phyloP scores from a whole-genome alignment of 2,797 vertebrate species.

The Hafferia zeledoni region DNA sequence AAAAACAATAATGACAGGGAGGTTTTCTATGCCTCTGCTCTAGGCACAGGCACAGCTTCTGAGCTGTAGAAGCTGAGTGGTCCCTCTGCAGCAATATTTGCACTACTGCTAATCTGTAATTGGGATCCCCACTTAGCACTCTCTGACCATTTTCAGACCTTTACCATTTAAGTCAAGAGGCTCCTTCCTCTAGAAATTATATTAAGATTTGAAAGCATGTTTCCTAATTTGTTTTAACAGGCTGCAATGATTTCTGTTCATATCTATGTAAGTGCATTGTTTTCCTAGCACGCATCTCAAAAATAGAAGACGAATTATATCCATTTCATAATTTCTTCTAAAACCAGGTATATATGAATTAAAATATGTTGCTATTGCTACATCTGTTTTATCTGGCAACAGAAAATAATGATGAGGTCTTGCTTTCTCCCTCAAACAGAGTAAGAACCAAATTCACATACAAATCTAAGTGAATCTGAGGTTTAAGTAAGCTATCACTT shows the following conservation, averaged over 20 bases:
- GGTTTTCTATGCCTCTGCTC: not conserved
- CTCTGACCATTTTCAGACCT: slow-evolving; percentile 66
- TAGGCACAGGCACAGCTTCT: slow-evolving; percentile 12
- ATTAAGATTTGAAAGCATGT: slow-evolving; percentile 46
- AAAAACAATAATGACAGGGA: slow-evolving; percentile 47
- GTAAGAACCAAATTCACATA: not conserved
- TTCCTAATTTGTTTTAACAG: slow-evolving; percentile 39
- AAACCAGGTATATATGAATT: not conserved
- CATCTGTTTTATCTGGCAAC: not conserved
- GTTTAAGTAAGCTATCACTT: not conserved
- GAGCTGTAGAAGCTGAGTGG: slow-evolving; percentile 15
- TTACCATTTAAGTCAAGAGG: slow-evolving; percentile 54
- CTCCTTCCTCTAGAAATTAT: slow-evolving; percentile 36
- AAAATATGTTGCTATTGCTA: not conserved
- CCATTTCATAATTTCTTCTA: not conserved
- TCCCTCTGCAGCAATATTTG: slow-evolving; percentile 52
- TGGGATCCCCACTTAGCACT: slow-evolving; percentile 57
- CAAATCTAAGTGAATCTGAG: not conserved
- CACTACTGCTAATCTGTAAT: slow-evolving; percentile 55
- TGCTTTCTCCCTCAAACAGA: not conserved
- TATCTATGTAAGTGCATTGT: not conserved
- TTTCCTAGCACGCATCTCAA: not conserved
- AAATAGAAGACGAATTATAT: not conserved
- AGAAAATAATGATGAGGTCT: not conserved
- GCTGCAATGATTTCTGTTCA: slow-evolving; percentile 16